Percentiles rank a stretch among this genome's conserved stretches.
Evolutionary conservation across 2,797 vertebrate genomes (phyloP).

Genomic region (Myotis daubentonii): DNA sequence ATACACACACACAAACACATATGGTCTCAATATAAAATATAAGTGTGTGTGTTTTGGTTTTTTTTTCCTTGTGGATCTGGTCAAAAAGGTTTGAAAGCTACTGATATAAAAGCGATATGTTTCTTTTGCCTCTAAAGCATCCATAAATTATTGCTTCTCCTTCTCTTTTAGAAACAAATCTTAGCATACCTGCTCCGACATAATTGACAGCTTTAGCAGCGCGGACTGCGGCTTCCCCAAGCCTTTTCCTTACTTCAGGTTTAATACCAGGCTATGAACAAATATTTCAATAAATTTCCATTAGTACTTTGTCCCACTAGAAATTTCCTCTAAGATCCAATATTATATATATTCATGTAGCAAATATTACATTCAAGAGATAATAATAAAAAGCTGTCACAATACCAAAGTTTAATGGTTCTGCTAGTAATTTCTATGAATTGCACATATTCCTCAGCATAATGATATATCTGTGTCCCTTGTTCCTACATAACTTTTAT

Average conservation of each 20-base stretch:
- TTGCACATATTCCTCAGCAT: neutral
- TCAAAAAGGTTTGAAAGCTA: neutral
- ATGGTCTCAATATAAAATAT: neutral
- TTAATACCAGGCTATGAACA: slow-evolving; percentile 93
- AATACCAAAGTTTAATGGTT: neutral
- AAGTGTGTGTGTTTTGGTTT: neutral
- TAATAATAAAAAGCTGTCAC: slow-evolving; percentile 21
- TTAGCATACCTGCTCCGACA: slow-evolving; percentile 93
- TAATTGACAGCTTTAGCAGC: slow-evolving; percentile 97
- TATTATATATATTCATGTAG: slow-evolving; percentile 14
- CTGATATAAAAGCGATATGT: neutral
- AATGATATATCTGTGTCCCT: neutral
- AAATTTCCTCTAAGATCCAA: slow-evolving; percentile 20
- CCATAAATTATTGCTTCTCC: neutral
- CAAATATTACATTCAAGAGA: slow-evolving; percentile 38
- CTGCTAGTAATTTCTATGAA: slow-evolving; percentile 13
- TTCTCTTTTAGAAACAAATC: neutral
- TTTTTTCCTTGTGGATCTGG: neutral
- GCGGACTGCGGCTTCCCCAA: slow-evolving; percentile 96
- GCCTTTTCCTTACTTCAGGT: slow-evolving; percentile 91
- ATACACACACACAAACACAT: neutral
- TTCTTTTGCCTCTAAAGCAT: neutral
- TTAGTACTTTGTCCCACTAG: neutral
- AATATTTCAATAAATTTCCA: slow-evolving; percentile 28
- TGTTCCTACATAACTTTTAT: neutral